These are phyloP conservation scores for Orthosia gothica DNA, from an alignment of 2,888 invertebrate species.

Conservation along the genomic window DNA sequence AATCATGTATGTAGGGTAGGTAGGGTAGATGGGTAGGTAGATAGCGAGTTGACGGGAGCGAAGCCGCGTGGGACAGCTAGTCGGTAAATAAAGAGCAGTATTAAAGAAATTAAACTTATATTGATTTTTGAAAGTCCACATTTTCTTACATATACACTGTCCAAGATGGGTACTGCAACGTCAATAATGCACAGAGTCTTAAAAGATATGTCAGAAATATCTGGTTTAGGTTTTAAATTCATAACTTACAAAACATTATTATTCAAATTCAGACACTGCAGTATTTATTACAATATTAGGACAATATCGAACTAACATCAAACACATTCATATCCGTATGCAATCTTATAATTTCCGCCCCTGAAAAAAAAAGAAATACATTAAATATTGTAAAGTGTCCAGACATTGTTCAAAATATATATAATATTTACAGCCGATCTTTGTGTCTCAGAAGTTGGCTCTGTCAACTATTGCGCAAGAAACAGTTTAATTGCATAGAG, in stretches of 20 bases:
- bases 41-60: too few relatives aligned
- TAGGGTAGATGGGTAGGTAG: too few relatives aligned
- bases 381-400: conserved; percentile 4
- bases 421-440: too few relatives aligned
- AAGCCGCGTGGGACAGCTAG: too few relatives aligned
- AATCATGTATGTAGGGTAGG: too few relatives aligned
- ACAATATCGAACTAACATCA: conserved; percentile 34
- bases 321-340: conserved; percentile 27
- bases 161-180: conserved; percentile 70
- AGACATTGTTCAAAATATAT: not conserved
- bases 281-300: conserved; percentile 55
- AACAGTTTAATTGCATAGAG: too few relatives aligned
- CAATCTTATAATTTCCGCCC: not conserved
- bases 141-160: conserved; percentile 77
- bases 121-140: conserved; percentile 76
- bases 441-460: too few relatives aligned
- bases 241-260: conserved; percentile 41
- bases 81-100: conserved; percentile 63
- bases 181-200: conserved; percentile 44
- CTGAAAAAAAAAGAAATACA: conserved; percentile 2
- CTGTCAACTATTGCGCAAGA: too few relatives aligned
- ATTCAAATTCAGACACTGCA: conserved; percentile 59
- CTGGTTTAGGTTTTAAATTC: conserved; percentile 9
- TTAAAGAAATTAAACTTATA: conserved; percentile 75
- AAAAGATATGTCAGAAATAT: conserved; percentile 20